A percentile compares a stretch with the other conserved stretches of the same genome.
Conservation (phyloP, 2,888 invertebrate species). For the Tachystola acroxantha region DNA sequence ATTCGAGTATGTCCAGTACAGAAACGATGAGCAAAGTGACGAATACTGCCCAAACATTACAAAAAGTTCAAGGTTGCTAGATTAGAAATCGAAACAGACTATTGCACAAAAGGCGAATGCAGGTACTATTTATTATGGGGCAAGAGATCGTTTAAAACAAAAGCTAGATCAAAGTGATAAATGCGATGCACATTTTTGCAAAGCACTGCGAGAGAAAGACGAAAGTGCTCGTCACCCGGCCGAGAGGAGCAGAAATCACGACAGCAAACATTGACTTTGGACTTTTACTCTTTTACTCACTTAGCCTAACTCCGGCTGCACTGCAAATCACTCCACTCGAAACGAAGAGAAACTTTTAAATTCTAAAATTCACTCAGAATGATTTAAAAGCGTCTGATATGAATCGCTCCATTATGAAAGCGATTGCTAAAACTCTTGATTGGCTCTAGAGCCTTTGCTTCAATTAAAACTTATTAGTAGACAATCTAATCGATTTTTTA, state of each 20-base stretch:
- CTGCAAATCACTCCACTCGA: constrained; percentile 65
- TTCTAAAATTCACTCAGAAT: constrained; percentile 49
- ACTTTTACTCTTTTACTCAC: constrained; percentile 74
- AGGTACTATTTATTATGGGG: too few relatives aligned
- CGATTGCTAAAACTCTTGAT: background rate
- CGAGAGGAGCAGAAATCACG: constrained; percentile 67
- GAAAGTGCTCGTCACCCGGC: constrained; percentile 39
- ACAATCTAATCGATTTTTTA: too few relatives aligned
- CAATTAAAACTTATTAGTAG: background rate
- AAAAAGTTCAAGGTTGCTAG: too few relatives aligned
- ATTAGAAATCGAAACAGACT: too few relatives aligned
- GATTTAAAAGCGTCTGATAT: constrained; percentile 44
- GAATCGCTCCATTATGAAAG: constrained; percentile 26
- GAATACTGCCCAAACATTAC: too few relatives aligned
- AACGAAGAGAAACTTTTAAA: constrained; percentile 54
- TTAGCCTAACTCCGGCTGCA: constrained; percentile 60
- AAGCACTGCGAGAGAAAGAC: constrained; percentile 14
- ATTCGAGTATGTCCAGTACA: too few relatives aligned
- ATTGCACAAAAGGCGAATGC: too few relatives aligned
- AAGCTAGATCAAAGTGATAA: constrained; percentile 15
- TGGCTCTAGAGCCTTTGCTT: background rate
- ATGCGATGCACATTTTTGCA: constrained; percentile 40
- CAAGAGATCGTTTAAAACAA: too few relatives aligned
- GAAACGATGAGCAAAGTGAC: too few relatives aligned
- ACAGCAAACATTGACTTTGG: constrained; percentile 74